A percentile compares a stretch with the other conserved stretches of the same genome.
Evolutionary conservation across 2,113 vertebrate genomes (phyloP).

Genomic region (Syngnathoides biaculeatus): DNA sequence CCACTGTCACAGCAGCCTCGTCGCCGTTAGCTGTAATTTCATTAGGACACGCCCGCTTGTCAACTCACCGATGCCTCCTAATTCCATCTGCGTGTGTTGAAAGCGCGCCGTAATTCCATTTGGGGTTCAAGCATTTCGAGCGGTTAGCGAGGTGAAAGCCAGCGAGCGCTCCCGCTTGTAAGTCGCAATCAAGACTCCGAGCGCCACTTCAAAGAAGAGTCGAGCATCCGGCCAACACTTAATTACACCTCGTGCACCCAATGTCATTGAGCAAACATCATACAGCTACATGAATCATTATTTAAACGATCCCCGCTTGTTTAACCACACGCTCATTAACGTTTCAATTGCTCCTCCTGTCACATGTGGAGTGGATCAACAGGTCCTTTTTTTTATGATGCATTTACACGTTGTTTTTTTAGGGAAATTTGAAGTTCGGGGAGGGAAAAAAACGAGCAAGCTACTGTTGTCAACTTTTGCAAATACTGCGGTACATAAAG

Average conservation of each 20-base stretch:
- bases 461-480: not conserved
- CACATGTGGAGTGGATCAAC: slow-evolving; percentile 4
- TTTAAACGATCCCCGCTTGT: not conserved
- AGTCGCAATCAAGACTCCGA: not conserved
- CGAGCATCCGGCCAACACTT: not conserved
- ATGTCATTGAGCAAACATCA: not conserved
- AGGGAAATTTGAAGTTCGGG: not conserved
- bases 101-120: not conserved
- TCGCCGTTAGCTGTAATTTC: not conserved
- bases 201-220: not conserved
- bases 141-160: not conserved
- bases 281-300: not conserved
- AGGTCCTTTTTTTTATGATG: not conserved
- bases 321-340: not conserved
- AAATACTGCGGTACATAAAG: not conserved
- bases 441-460: not conserved
- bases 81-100: not conserved
- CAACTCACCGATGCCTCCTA: not conserved
- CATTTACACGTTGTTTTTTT: not conserved
- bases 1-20: not conserved
- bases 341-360: not conserved
- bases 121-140: not conserved
- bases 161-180: not conserved
- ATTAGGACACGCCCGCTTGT: not conserved
- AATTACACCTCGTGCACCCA: not conserved